These are phyloP conservation scores for Mesocricetus auratus DNA, from an alignment of 2,113 vertebrate species.

Conservation along the genomic window DNA sequence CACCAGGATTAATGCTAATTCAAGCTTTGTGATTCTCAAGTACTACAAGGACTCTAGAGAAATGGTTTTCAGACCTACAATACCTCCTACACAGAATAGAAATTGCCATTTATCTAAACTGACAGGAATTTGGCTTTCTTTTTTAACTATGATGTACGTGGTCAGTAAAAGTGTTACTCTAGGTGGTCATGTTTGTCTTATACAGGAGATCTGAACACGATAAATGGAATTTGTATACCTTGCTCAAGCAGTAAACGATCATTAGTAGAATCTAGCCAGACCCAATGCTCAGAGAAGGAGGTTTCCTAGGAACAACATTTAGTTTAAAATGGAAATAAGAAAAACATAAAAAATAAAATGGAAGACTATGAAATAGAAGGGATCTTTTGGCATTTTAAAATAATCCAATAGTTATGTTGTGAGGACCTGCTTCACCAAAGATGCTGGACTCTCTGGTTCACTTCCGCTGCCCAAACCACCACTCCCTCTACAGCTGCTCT, in stretches of 20 bases:
- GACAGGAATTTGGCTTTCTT: neutral
- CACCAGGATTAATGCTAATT: neutral
- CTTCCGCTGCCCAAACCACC: neutral
- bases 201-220: neutral
- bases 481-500: neutral
- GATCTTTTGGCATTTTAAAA: neutral
- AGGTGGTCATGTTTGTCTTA: neutral
- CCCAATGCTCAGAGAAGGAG: neutral
- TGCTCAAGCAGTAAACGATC: neutral
- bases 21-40: neutral
- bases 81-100: neutral
- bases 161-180: neutral
- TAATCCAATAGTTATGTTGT: neutral
- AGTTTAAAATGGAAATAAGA: constrained; percentile 2
- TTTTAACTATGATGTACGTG: neutral
- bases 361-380: constrained; percentile 2
- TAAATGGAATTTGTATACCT: neutral
- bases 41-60: neutral
- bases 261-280: neutral
- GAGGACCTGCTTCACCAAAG: neutral
- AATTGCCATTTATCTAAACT: constrained; percentile 28
- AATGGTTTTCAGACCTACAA: constrained; percentile 4
- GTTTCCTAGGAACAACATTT: constrained; percentile 25
- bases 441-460: neutral
- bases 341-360: neutral